Evolutionary conservation across 1,140 invertebrate genomes (phyloP).

Genomic region (Chironomus tepperi): DNA sequence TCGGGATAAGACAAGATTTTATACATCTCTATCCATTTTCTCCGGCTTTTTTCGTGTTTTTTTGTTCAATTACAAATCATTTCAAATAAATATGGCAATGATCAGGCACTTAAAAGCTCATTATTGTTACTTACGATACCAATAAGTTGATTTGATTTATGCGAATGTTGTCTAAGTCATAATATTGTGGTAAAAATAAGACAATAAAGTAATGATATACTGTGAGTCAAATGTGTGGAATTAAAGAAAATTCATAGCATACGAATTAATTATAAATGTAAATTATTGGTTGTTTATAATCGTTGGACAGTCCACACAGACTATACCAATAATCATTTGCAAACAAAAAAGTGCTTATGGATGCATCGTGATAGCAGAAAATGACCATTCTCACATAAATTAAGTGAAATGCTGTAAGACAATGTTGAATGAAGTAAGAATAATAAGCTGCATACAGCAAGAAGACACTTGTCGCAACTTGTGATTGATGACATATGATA

Average conservation of each 20-base stretch:
- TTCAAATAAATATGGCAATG: too few relatives aligned
- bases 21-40: background rate
- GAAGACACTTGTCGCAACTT: background rate
- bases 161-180: background rate
- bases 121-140: too few relatives aligned
- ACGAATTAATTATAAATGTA: background rate
- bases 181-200: background rate
- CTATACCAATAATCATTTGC: background rate
- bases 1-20: background rate
- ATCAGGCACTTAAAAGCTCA: too few relatives aligned
- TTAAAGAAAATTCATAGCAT: background rate
- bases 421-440: background rate
- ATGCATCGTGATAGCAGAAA: background rate
- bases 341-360: slow-evolving; percentile 4
- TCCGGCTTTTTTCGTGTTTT: background rate
- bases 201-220: background rate
- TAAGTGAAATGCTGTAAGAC: background rate
- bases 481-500: slow-evolving; percentile 1
- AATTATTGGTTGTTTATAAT: background rate
- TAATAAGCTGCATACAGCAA: background rate
- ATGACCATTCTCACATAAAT: slow-evolving; percentile 3
- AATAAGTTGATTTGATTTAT: background rate
- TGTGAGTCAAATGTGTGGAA: background rate
- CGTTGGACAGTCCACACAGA: background rate
- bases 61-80: too few relatives aligned